Conservation (phyloP, 2,888 invertebrate species). For the Trisateles emortualis region DNA sequence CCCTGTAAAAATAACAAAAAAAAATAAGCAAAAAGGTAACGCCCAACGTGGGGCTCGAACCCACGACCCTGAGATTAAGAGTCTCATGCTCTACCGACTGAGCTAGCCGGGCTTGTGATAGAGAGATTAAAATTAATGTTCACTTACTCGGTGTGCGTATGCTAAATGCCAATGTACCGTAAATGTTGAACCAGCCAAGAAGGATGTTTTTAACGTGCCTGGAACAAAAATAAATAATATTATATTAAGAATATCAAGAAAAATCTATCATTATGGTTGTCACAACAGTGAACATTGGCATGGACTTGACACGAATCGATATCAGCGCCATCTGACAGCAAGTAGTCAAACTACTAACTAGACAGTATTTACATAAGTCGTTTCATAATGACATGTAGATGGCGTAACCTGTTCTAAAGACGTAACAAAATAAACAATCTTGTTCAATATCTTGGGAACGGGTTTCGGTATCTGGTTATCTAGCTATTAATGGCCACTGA, state of each 20-base stretch:
- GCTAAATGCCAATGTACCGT: conserved; percentile 98
- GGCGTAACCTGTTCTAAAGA: conserved; percentile 54
- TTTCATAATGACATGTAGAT: conserved; percentile 56
- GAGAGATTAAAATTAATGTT: conserved; percentile 18
- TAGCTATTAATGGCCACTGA: conserved; percentile 38
- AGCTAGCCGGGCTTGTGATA: conserved; percentile 76
- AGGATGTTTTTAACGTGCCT: conserved; percentile 93
- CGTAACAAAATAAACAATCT: conserved; percentile 2
- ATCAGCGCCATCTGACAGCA: conserved; percentile 55
- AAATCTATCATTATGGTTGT: neutral
- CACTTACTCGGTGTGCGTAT: conserved; percentile 92
- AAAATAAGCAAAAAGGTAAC: conserved; percentile 51
- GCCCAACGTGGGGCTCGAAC: conserved; percentile 88
- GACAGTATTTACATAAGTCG: conserved; percentile 36
- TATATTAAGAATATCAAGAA: neutral
- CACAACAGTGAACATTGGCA: neutral
- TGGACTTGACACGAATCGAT: neutral
- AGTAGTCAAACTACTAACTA: conserved; percentile 34
- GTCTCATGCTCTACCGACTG: conserved; percentile 87
- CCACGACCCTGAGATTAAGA: conserved; percentile 88
- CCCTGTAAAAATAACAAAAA: conserved; percentile 88
- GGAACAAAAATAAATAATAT: conserved; percentile 60
- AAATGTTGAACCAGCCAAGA: conserved; percentile 93
- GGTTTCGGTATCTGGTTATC: conserved; percentile 37
- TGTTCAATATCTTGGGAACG: conserved; percentile 47